Percentiles rank a stretch among this genome's conserved stretches.
phyloP scores from a whole-genome alignment of 2,797 vertebrate genomes.

The Pangasius macronema region DNA sequence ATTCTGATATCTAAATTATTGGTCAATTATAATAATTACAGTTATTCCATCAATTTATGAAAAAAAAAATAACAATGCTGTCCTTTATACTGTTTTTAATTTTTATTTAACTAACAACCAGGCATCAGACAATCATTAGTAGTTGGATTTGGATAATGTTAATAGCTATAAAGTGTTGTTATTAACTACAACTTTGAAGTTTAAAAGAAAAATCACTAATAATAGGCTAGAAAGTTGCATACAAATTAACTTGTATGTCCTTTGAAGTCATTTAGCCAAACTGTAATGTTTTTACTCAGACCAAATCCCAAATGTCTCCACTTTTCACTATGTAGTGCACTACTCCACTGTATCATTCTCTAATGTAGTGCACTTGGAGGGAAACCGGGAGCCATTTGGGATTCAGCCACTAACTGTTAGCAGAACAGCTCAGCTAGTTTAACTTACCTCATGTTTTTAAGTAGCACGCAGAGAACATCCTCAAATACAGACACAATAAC shows the following conservation, averaged over 20 bases:
- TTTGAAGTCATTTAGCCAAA: not conserved
- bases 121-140: too few relatives aligned
- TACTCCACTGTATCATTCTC: not conserved
- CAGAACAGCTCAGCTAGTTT: not conserved
- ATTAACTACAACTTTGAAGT: too few relatives aligned
- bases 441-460: constrained; percentile 6
- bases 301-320: not conserved
- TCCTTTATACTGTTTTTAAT: not conserved
- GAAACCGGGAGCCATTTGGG: not conserved
- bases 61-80: too few relatives aligned
- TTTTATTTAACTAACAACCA: not conserved
- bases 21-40: not conserved
- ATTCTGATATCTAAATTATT: not conserved
- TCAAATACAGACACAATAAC: not conserved
- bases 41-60: not conserved
- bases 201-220: too few relatives aligned
- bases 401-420: not conserved
- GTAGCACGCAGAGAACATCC: not conserved
- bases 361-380: not conserved
- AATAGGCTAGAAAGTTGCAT: too few relatives aligned
- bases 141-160: too few relatives aligned
- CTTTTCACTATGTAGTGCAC: too few relatives aligned
- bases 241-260: too few relatives aligned
- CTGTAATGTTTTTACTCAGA: not conserved
- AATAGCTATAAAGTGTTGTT: too few relatives aligned